These are phyloP conservation scores for Hydrocynus forskahlii DNA, from an alignment of 2,797 vertebrate species.

Conservation along the genomic window DNA sequence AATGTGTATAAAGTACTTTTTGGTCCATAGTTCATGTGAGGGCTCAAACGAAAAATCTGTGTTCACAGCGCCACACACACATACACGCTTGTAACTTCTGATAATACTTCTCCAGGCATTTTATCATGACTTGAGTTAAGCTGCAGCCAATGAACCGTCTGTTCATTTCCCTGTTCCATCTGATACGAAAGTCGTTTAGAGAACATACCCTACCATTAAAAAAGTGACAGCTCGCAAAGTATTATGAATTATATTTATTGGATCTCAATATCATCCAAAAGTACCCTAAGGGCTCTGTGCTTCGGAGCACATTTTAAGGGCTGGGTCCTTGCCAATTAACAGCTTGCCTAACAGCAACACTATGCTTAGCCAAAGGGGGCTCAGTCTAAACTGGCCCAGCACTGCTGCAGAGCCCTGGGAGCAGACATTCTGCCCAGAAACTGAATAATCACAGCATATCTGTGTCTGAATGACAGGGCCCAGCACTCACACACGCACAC, in stretches of 20 bases:
- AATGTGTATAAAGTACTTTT: background rate
- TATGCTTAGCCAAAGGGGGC: slow-evolving; percentile 24
- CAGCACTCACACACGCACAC: background rate
- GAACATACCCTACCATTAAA: slow-evolving; percentile 35
- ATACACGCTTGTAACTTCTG: slow-evolving; percentile 4
- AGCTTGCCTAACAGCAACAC: background rate
- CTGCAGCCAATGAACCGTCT: slow-evolving; percentile 38
- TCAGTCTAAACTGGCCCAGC: slow-evolving; percentile 32
- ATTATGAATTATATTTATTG: slow-evolving; percentile 43
- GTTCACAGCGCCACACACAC: slow-evolving; percentile 1
- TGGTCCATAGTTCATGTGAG: background rate
- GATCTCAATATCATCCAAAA: slow-evolving; percentile 34
- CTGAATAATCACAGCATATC: background rate
- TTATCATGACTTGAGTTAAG: slow-evolving; percentile 30
- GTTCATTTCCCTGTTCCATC: slow-evolving; percentile 27
- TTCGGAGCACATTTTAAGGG: slow-evolving; percentile 35
- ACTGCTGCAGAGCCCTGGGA: background rate
- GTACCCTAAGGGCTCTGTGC: slow-evolving; percentile 21
- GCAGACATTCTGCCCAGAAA: background rate
- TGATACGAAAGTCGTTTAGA: slow-evolving; percentile 36
- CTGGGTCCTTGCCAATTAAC: slow-evolving; percentile 24
- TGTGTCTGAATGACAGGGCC: background rate
- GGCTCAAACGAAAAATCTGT: background rate
- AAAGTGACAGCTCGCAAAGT: slow-evolving; percentile 33
- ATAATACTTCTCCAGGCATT: slow-evolving; percentile 12